Evolutionary conservation across 2,888 invertebrate genomes (phyloP), one percentile per base, ranked within the genome.

Genomic region (Apomyelois bistriatella): DNA sequence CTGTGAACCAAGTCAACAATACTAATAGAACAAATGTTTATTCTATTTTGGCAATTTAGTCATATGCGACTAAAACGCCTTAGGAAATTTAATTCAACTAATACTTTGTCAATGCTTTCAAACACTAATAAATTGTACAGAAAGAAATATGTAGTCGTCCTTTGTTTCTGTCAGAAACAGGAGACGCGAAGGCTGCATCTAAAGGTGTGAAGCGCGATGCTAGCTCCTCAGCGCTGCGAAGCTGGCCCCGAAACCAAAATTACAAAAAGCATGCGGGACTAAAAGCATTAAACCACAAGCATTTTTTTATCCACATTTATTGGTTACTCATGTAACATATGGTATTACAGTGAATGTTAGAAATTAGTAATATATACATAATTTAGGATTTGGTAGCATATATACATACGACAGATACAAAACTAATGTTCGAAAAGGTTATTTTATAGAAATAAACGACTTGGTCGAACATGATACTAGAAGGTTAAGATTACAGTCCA

Each of bases 231-330:
- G 64, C 65, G 64, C 52, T 36, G 53, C 57, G 55, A 80, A 82
- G 83, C 85, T 82, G 82, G 82, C 74, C 79, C 81, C 82, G 68
- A 66, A 69, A 66, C 51, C 52, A 54, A 60, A 64, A 59, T 70
- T 72, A 62, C 56, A 60, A 78, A 78, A 85, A 88, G 88, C 89
- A 89, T 85, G 88, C 88, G 70, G 88, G 89, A 77, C 86, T 84
- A 84, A 58, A 87, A 88, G 89, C 89, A 87, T 63, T 78, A 88
- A 87, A 88, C 80, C 84, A 88, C 84, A 85, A 88, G 88, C 86
- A 55, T 66, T 69, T 81, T n/a, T 87, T 85, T 79, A 78, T 82
- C 74, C 82, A 88, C 83, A 83, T 88, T 88, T 88, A 86, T 87
- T 89, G 78, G 71, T 82, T 82, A 83, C 68, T 79, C 70, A 72